These are phyloP conservation scores for Orchesella flavescens DNA, from an alignment of 2,888 invertebrate genomes.

Conservation along the genomic window DNA sequence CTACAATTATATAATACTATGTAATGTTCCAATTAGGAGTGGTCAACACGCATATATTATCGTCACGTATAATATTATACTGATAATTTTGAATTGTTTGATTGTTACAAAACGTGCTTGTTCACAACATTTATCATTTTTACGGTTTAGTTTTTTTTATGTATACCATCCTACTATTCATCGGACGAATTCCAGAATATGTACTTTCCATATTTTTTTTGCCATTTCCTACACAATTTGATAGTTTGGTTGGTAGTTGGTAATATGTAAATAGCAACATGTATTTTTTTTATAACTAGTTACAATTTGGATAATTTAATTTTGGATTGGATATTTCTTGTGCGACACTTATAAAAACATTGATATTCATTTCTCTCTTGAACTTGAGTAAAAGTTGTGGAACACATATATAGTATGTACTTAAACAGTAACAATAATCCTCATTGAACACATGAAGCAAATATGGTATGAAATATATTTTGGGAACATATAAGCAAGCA, in stretches of 20 bases:
- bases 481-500: constrained; percentile 25
- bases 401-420: background rate
- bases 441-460: constrained; percentile 53
- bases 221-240: background rate
- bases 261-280: background rate
- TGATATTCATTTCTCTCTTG: background rate
- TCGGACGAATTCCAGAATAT: constrained; percentile 7
- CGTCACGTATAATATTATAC: background rate
- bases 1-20: too few relatives aligned
- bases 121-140: too few relatives aligned
- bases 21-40: too few relatives aligned
- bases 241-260: background rate
- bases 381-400: background rate
- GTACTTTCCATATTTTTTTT: background rate
- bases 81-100: background rate
- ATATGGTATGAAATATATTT: constrained; percentile 2
- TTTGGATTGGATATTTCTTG: background rate
- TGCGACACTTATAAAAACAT: background rate
- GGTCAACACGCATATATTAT: too few relatives aligned
- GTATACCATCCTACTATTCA: background rate
- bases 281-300: too few relatives aligned
- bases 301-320: too few relatives aligned
- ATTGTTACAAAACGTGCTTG: background rate
- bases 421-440: background rate
- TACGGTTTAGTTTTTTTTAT: too few relatives aligned